These are phyloP conservation scores for Melieria omissa DNA, from an alignment of 2,888 invertebrate species.

Conservation along the genomic window DNA sequence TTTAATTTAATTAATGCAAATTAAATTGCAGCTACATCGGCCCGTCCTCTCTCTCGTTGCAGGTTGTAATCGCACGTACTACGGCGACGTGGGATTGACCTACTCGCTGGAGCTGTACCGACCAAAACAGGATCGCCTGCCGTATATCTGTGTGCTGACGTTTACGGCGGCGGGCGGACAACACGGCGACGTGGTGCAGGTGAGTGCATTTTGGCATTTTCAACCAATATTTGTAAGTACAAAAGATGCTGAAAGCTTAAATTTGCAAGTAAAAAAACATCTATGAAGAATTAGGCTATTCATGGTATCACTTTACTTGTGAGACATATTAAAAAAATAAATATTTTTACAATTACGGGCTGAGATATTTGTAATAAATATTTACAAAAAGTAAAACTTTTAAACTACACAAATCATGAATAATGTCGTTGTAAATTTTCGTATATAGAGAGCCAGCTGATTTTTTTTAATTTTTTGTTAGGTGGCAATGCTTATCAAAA, in stretches of 20 bases:
- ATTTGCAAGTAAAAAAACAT: not conserved
- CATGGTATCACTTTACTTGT: too few species aligned
- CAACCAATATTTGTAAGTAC: not conserved
- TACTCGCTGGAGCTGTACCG: conserved; percentile 87
- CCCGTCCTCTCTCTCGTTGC: conserved; percentile 27
- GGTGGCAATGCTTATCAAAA: too few species aligned
- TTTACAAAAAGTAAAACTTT: too few species aligned
- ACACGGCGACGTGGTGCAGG: conserved; percentile 89
- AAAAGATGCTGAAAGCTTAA: not conserved
- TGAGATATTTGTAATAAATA: too few species aligned
- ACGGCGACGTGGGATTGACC: conserved; percentile 87
- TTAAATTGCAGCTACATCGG: not conserved
- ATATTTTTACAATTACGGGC: too few species aligned
- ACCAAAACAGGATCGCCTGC: conserved; percentile 86
- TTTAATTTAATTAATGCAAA: not conserved
- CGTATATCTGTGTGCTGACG: conserved; percentile 87
- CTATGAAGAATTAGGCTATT: too few species aligned
- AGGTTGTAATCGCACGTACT: conserved; percentile 88
- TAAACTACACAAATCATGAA: too few species aligned
- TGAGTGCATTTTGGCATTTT: conserved; percentile 55
- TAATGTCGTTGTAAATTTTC: too few species aligned
- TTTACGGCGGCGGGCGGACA: conserved; percentile 85
- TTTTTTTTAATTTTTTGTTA: too few species aligned
- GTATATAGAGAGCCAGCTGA: too few species aligned
- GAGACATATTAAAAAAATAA: too few species aligned